Evolutionary conservation across 2,113 vertebrate genomes (phyloP).

Genomic region (Sinocyclocheilus anshuiensis): DNA sequence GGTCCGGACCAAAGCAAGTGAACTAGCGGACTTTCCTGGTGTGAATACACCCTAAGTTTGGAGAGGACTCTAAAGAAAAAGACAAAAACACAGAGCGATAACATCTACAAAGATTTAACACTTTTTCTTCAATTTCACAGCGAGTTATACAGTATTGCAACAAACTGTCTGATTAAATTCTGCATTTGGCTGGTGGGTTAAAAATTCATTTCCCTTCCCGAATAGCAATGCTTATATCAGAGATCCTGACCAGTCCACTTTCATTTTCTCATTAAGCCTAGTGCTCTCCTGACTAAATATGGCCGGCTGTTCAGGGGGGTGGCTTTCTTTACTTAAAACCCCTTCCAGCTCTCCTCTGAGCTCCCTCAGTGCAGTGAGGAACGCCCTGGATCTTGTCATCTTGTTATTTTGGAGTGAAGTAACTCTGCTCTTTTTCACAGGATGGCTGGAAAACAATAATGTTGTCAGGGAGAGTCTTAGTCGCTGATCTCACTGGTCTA

Average conservation of each 20-base stretch:
- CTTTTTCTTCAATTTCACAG: too few species aligned
- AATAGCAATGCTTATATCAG: constrained; percentile 44
- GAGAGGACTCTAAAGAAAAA: too few species aligned
- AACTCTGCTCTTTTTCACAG: constrained; percentile 20
- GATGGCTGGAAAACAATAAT: constrained; percentile 37
- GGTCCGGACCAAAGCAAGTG: too few species aligned
- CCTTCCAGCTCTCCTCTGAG: constrained; percentile 37
- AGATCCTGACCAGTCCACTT: constrained; percentile 53
- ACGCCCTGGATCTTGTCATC: constrained; percentile 30
- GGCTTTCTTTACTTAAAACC: constrained; percentile 56
- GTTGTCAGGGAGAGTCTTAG: constrained; percentile 15
- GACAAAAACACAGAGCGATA: too few species aligned
- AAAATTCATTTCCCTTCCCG: neutral
- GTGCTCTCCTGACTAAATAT: constrained; percentile 67
- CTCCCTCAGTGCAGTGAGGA: constrained; percentile 49
- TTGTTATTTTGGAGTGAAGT: constrained; percentile 39
- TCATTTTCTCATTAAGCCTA: constrained; percentile 66
- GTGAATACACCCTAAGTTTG: too few species aligned
- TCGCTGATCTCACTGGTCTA: constrained; percentile 44
- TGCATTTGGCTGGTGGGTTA: neutral
- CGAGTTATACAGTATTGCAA: too few species aligned
- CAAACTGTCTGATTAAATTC: neutral
- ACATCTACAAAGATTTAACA: too few species aligned
- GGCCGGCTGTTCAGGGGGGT: constrained; percentile 61
- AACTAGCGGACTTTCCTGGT: too few species aligned